Base-by-base conservation (phyloP, 2,888 invertebrate species). In the Chymomyza fuscimana region DNA sequence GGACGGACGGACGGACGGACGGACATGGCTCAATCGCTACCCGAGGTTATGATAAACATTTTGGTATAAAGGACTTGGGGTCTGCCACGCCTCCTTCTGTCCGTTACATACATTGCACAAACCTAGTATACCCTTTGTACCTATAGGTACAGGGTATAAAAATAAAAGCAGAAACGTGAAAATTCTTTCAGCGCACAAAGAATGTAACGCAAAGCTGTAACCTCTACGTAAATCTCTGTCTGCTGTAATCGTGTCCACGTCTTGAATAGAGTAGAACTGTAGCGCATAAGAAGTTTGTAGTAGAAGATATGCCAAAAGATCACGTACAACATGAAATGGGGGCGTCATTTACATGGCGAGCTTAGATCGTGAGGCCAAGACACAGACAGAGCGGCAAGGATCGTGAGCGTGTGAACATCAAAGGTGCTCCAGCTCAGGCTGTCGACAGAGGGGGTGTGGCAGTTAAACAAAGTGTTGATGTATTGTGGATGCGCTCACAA, bases 281-380 rank as follows among this genome's bases (percentile, higher is more conserved):
- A 70, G 79, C 74, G 79, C 74, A 72, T 69, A 79, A 76, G 54
- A 19, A 7, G 16, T 19, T 32, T 54, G 54, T 54, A 22, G 54
- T 54, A 2, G 19, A 63, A 86, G 88, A 83, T 86, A 88, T 69
- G 72, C 70, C 69, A 74, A 75, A 84, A 86, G 79, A 83, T 88
- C 83, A 83, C 83, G 83, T 83, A 83, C 85, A 63, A 73, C 83
- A 74, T 71, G 70, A 86, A 81, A 74, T 86, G 83, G 88, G 83
- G 88, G 83, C 88, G 83, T 83, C 88, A 87, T 87, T 88, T 83
- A 83, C 83, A 83, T 84, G 72, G 80, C 70, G 62, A 82, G 79
- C 88, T 67, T 70, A 69, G 74, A 77, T 63, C 83, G 67, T 84
- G 82, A 81, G 79, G 36, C 63, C 71, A 72, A 69, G 59, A 52